A percentile compares a stretch with the other conserved stretches of the same genome.
Evolutionary conservation across 2,797 vertebrate genomes (phyloP).

Genomic region (Muscicapa striata): DNA sequence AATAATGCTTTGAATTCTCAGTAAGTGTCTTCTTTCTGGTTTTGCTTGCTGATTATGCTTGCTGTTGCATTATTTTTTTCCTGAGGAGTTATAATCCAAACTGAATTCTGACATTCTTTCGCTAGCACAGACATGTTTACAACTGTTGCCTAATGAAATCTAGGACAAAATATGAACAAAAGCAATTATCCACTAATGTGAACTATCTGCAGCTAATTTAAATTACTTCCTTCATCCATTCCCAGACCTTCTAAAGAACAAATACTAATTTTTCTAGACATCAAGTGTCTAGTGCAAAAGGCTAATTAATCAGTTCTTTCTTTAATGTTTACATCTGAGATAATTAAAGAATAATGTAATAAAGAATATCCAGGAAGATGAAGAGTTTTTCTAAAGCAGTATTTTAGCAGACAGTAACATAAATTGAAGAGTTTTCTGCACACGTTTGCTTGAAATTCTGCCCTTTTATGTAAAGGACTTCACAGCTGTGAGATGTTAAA

Average conservation of each 20-base stretch:
- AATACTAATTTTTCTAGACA: constrained; percentile 44
- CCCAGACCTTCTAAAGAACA: not conserved
- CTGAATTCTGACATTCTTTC: not conserved
- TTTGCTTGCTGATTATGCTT: not conserved
- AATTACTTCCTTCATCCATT: constrained; percentile 28
- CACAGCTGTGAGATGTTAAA: not conserved
- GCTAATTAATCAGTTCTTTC: constrained; percentile 49
- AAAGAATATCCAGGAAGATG: not conserved
- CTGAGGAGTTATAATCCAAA: not conserved
- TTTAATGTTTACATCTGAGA: not conserved
- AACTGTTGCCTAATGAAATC: constrained; percentile 33
- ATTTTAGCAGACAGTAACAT: not conserved
- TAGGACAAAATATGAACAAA: constrained; percentile 38
- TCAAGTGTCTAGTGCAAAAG: not conserved
- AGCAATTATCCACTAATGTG: constrained; percentile 36
- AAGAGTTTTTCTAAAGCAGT: not conserved
- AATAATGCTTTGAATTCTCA: not conserved
- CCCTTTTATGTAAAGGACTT: not conserved
- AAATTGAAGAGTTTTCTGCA: not conserved
- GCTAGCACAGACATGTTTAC: not conserved
- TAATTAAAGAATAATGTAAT: constrained; percentile 15
- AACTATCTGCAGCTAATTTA: constrained; percentile 31
- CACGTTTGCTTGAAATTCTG: not conserved
- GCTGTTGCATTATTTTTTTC: not conserved
- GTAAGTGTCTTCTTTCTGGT: not conserved